phyloP scores from a whole-genome alignment of 2,888 invertebrate genomes.

The Drosophila tanythrix region DNA sequence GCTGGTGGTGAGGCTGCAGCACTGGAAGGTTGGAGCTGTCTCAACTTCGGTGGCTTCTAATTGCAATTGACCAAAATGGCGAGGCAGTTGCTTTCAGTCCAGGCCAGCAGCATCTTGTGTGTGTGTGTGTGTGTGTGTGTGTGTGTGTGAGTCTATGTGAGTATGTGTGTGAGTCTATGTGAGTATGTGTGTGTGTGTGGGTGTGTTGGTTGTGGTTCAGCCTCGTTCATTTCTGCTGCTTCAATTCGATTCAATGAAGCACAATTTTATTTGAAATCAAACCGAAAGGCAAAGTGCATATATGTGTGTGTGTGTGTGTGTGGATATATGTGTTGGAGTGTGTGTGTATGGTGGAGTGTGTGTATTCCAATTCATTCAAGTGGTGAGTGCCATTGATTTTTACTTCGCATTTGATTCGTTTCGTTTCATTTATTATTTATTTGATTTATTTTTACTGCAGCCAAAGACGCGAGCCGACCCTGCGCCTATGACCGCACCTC shows the following conservation, averaged over 20 bases:
- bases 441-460: conserved; percentile 76
- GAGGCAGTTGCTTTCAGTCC: conserved; percentile 24
- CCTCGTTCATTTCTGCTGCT: conserved; percentile 67
- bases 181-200: conserved; percentile 12
- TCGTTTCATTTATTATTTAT: conserved; percentile 80
- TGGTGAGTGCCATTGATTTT: conserved; percentile 79
- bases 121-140: background rate
- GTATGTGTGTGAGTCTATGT: too few species aligned
- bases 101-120: conserved; percentile 21
- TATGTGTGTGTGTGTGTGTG: conserved; percentile 28
- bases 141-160: background rate
- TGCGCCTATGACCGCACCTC: conserved; percentile 2
- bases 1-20: conserved; percentile 7
- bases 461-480: conserved; percentile 19
- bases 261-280: conserved; percentile 80
- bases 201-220: conserved; percentile 20
- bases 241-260: conserved; percentile 79
- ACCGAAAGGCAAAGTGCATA: conserved; percentile 73
- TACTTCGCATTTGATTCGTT: conserved; percentile 79
- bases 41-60: conserved; percentile 65
- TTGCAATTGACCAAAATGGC: conserved; percentile 77
- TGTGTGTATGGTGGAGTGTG: conserved; percentile 21
- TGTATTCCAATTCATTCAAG: conserved; percentile 75
- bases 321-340: background rate
- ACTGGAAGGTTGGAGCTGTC: conserved; percentile 13